Base-by-base conservation (phyloP, 2,888 invertebrate genomes). In the Tridacna gigas region DNA sequence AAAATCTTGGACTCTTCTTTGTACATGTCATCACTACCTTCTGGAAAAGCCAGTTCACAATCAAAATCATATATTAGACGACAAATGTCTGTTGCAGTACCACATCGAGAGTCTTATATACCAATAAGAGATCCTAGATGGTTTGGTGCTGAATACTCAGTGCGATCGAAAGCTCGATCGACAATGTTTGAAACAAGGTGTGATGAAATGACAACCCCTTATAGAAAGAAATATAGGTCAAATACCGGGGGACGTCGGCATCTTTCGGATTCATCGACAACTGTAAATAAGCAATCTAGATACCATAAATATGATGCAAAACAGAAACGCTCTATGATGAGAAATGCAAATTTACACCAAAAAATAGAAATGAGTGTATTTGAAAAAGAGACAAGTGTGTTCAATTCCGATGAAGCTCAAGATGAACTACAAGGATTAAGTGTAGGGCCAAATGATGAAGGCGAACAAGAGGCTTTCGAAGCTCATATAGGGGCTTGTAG, bases 361-460 rank as follows among this genome's bases (percentile, higher is more conserved):
- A 51, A 51, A 51, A 71, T 71, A 26, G 71, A 71, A 51, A 71
- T 71, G 71, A 71, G 71, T 22, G 71, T 71, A 26, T 51, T 71
- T 26, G 71, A 51, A 15, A 15, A 22, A 22, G 71, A 71, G 20
- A 22, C 26, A 15, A 47, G 22, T 22, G 71, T 71, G 15, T 71
- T 48, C n/a, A 71, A 25, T 48, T 51, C 25, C 51, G 71, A 71
- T 22, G 71, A 48, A 47, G 71, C n/a, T 51, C 45, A 26, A 15
- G 51, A 71, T 71, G 71, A 51, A 25, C 25, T 71, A 7, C 20
- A 71, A 18, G 51, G 51, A 22, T 26, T 71, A 18, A 18, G 71
- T 3, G 26, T 51, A 13, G 22, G 51, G 22, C n/a, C 51, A 12
- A 63, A 63, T 63, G 71, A 47, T 48, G 71, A 71, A 71, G 51